These are phyloP conservation scores for Gymnorhina tibicen DNA, from an alignment of 2,113 vertebrate genomes.

Conservation along the genomic window DNA sequence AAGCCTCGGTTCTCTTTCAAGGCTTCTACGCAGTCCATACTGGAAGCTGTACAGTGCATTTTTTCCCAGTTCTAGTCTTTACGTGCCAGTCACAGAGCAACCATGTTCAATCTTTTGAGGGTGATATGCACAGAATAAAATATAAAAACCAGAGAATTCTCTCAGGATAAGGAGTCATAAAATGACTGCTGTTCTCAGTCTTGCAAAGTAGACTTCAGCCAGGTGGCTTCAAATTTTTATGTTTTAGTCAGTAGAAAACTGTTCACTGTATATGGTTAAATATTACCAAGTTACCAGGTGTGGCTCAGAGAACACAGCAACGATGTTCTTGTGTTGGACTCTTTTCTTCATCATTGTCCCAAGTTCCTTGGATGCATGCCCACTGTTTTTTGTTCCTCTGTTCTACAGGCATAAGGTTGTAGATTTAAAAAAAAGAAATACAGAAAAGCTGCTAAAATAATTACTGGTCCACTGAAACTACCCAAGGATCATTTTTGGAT, in stretches of 20 bases:
- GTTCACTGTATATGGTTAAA: background rate
- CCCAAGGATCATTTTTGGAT: background rate
- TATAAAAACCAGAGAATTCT: background rate
- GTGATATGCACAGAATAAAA: background rate
- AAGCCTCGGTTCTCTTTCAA: background rate
- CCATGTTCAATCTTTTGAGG: background rate
- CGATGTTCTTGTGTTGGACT: background rate
- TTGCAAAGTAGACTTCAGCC: background rate
- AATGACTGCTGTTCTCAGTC: background rate
- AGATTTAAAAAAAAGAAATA: background rate
- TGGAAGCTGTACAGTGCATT: background rate
- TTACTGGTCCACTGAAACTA: conserved; percentile 30
- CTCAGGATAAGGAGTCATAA: conserved; percentile 6
- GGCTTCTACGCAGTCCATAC: background rate
- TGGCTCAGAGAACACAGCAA: background rate
- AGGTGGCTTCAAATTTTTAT: conserved; percentile 5
- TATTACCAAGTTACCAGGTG: conserved; percentile 34
- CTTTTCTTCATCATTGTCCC: background rate
- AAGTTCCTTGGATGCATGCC: background rate
- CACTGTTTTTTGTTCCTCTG: background rate
- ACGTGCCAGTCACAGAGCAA: background rate
- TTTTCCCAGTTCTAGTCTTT: background rate
- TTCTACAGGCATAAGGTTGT: background rate
- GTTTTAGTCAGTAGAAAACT: conserved; percentile 1
- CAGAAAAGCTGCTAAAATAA: conserved; percentile 54